Percentiles rank a stretch among this genome's conserved stretches.
Conservation (phyloP, 1,140 invertebrate species). For the Notospermus geniculatus region DNA sequence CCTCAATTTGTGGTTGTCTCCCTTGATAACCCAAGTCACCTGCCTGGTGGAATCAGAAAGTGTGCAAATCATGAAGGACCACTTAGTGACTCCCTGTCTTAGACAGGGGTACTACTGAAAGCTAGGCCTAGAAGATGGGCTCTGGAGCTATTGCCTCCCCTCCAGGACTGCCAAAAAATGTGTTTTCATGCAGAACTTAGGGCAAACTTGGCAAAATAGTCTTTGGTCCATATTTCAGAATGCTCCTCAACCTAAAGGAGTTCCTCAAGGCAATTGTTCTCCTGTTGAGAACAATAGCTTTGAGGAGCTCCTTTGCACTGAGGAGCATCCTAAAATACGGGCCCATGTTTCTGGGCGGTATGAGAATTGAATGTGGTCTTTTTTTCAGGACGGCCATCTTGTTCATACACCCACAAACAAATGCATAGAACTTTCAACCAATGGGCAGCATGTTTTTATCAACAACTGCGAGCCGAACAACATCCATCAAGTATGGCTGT, state of each 20-base stretch:
- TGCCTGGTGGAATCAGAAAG: too few relatives aligned
- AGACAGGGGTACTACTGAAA: not conserved
- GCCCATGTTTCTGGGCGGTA: too few relatives aligned
- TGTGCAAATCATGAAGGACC: not conserved
- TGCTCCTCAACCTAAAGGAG: too few relatives aligned
- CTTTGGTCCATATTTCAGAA: too few relatives aligned
- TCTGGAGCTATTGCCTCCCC: too few relatives aligned
- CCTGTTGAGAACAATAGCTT: too few relatives aligned
- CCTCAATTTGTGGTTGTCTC: not conserved
- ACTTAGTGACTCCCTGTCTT: not conserved
- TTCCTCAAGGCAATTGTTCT: too few relatives aligned
- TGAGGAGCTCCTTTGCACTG: not conserved
- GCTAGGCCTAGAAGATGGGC: too few relatives aligned
- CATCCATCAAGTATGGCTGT: conserved; percentile 86
- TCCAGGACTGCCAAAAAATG: too few relatives aligned
- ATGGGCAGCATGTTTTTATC: conserved; percentile 70
- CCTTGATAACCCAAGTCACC: too few relatives aligned
- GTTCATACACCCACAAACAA: conserved; percentile 88
- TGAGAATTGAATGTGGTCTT: too few relatives aligned
- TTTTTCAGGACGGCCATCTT: conserved; percentile 76
- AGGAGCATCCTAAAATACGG: conserved; percentile 8
- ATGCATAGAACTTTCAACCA: conserved; percentile 78
- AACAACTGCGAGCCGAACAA: conserved; percentile 70
- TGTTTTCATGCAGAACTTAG: not conserved
- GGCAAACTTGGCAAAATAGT: not conserved